Evolutionary conservation across 2,797 vertebrate genomes (phyloP), one percentile per base, ranked within the genome.

Genomic region (Myotis vivesi): DNA sequence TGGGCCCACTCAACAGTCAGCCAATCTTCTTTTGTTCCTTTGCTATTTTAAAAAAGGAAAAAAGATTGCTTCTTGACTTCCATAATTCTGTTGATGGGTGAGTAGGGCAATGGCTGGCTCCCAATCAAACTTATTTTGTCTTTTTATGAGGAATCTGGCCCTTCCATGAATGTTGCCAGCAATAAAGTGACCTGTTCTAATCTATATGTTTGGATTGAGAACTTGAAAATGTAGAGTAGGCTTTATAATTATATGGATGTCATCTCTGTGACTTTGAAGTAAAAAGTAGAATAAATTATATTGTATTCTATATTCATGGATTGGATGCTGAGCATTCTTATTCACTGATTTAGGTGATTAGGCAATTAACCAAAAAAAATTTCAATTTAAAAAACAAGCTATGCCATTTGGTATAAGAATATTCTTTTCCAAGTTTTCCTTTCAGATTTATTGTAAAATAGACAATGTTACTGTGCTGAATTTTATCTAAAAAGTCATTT

Each of bases 401-500:
- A 95, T 94, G 76, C 85, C 93, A 95, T 97, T 97, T 95, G 90
- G 59, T 96, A 96, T 82, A 94, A 94, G 84, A 82, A 12, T 91
- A 66, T 85, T 91, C 87, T 97, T 97, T 92, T 94, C 73, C 55
- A 77, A 71, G 57, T 91, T 96, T 96, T 96, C 88, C 68, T 94
- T 95, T 96, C 75, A 94, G 62, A 73, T 91, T 92, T 76, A 71
- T 49, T 95, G 3, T 95, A 92, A 96, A 93, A 92, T 55, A 96
- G 87, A 95, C 72, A 92, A 89, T 66, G 93, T 93, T 89, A 96
- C 91, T 96, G n/a, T 95, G 72, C 85, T 94, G 73, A 87, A 95
- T 98, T 96, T 98, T 98, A 97, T 97, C 95, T 98, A 96, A 97
- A 97, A 97, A 86, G 96, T 96, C 91, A 95, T 95, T 97, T 97